Conservation (phyloP, 2,113 vertebrate genomes). For the Shinisaurus crocodilurus region DNA sequence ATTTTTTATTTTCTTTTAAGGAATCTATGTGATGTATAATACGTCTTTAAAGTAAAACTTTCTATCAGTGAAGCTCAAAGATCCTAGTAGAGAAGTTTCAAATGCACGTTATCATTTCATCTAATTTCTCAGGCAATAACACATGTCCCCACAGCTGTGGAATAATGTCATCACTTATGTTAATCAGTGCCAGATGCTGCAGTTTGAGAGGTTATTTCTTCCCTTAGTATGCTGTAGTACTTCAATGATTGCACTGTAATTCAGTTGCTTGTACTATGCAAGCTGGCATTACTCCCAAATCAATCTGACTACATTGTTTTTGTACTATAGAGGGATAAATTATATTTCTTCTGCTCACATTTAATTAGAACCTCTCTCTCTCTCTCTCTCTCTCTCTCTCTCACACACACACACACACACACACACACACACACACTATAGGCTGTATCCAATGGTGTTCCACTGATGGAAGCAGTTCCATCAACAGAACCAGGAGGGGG, state of each 20-base stretch:
- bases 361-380: not conserved
- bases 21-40: not conserved
- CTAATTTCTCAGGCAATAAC: conserved; percentile 25
- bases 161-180: conserved; percentile 6
- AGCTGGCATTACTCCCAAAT: conserved; percentile 28
- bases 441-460: not conserved
- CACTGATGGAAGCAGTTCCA: not conserved
- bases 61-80: not conserved
- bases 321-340: not conserved
- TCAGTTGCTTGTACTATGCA: conserved; percentile 10
- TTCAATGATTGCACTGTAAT: not conserved
- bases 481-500: no score
- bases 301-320: not conserved
- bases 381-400: not conserved
- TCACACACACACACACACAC: not conserved
- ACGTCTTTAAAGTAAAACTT: not conserved
- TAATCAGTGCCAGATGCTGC: not conserved
- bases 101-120: conserved; percentile 28
- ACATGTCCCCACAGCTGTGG: not conserved
- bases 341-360: conserved; percentile 16
- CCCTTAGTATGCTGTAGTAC: not conserved
- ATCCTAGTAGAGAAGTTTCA: conserved; percentile 13
- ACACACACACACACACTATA: no score
- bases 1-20: conserved; percentile 18
- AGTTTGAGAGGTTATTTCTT: conserved; percentile 4